Evolutionary conservation across 2,113 vertebrate genomes (phyloP).

Genomic region (Siniperca chuatsi): DNA sequence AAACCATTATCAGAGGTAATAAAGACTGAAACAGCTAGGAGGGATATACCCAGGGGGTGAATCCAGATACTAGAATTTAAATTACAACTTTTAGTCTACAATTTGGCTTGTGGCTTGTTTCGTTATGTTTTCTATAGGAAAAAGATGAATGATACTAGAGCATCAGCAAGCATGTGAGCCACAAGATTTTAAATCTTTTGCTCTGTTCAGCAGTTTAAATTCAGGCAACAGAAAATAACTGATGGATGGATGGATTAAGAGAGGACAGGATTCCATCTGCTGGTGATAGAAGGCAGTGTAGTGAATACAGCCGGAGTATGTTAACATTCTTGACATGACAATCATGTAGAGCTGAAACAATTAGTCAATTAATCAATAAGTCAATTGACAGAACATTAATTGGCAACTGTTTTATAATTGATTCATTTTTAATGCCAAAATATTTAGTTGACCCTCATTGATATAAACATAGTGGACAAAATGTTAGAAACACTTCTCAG

Average conservation of each 20-base stretch:
- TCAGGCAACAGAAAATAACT: background rate
- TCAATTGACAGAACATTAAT: background rate
- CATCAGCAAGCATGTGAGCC: background rate
- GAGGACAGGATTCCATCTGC: constrained; percentile 41
- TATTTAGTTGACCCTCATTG: background rate
- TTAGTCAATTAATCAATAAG: background rate
- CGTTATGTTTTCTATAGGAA: background rate
- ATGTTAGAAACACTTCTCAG: no score
- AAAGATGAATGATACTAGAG: background rate
- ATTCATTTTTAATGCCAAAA: background rate
- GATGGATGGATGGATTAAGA: background rate
- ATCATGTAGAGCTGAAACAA: background rate
- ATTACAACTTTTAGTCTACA: background rate
- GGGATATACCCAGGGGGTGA: background rate
- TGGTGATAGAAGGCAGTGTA: constrained; percentile 24
- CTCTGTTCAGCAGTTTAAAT: background rate
- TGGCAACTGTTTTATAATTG: background rate
- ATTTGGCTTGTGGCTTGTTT: background rate
- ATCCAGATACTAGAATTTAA: no score
- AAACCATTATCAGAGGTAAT: constrained; percentile 28
- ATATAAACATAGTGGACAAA: no score
- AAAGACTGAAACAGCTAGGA: constrained; percentile 14
- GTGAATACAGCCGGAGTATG: background rate
- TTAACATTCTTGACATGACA: background rate
- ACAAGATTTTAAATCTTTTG: background rate